Conservation (phyloP, 2,888 invertebrate species). For the Archaeoteleia sp. region DNA sequence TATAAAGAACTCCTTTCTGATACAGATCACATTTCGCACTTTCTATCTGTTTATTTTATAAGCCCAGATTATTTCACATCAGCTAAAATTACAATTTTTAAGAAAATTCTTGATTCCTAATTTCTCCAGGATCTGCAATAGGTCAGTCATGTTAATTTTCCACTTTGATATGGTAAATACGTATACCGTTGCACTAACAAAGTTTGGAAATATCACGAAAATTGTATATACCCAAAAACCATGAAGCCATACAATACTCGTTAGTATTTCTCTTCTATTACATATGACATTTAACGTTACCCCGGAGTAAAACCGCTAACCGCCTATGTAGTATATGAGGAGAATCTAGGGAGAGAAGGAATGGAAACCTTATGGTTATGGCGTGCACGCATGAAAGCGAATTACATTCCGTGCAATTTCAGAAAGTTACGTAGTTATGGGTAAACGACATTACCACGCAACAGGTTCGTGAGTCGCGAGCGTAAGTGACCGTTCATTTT, state of each 20-base stretch:
- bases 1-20: no score
- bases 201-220: no score
- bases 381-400: conserved; percentile 52
- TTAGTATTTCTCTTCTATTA: conserved; percentile 37
- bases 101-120: no score
- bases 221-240: no score
- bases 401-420: conserved; percentile 51
- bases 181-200: no score
- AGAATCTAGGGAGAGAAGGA: conserved; percentile 10
- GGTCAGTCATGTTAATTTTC: no score
- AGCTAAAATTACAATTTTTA: no score
- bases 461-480: conserved; percentile 56
- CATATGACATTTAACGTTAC: conserved; percentile 29
- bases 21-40: no score
- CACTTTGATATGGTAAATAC: no score
- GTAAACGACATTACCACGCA: conserved; percentile 53
- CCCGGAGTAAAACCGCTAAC: conserved; percentile 17
- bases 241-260: conserved; percentile 3
- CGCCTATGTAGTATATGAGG: conserved; percentile 23
- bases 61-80: no score
- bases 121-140: no score
- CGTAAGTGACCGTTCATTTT: conserved; percentile 53
- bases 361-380: conserved; percentile 46
- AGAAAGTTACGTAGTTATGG: conserved; percentile 49
- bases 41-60: no score